Base-by-base conservation (phyloP, 2,888 invertebrate genomes). In the Melitaea athalia region DNA sequence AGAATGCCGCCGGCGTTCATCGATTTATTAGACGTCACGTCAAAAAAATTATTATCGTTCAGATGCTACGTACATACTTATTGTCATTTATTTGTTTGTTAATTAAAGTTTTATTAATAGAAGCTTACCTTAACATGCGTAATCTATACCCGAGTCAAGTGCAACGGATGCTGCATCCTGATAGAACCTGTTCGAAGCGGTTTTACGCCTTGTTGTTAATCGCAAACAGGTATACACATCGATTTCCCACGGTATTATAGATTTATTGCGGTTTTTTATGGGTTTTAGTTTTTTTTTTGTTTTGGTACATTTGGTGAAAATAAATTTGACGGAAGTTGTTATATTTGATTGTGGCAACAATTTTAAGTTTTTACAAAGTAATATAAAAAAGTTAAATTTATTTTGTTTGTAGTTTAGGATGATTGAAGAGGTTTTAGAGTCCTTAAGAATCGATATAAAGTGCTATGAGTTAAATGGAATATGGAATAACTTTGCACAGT, bases 171-270 rank as follows among this genome's bases (percentile, higher is more conserved):
- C 38, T 52, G 53, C 66, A 66, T 66, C 66, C 66, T 66, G 61
- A 49, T 12, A 45, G 33, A 38, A 66, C 66, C 61, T 60, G 66
- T 66, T 61, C 10, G 24, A 52, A 33, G 61, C 53, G 65, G 60
- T 38, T 61, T 55, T 66, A 38, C 43, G 53, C 61, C 42, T 66
- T 52, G 60, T 53, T 33, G 33, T 53, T 66, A 61, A 53, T 53
- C 14, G 33, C 33, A 43, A 38, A 65, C 64, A 24, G 59, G 59
- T 52, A 31, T 17, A 33, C 63, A n/a, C 42, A 47, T 67, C 49
- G 43, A 33, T 45, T 70, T 70, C 70, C 67, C 70, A 70, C 70
- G 70, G 53, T 67, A 60, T 63, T 66, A 59, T 65, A 33, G 65
- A 61, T 66, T 66, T 66, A 66, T 61, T 65, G 65, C 53, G 65